Base-by-base conservation (phyloP, 2,888 invertebrate species). In the Drosophila paucipuncta region DNA sequence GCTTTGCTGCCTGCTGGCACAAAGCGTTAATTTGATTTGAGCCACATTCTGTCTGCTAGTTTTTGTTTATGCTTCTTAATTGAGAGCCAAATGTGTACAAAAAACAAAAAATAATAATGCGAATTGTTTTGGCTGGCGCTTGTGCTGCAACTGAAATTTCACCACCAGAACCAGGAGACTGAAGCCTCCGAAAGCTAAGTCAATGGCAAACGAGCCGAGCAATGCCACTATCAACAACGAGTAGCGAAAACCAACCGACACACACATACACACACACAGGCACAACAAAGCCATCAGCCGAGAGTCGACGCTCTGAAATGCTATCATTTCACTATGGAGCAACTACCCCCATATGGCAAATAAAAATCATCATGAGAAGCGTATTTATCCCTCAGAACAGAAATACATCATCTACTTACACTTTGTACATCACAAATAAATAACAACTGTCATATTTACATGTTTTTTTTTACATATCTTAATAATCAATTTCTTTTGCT, bases 181-280 rank as follows among this genome's bases (percentile, higher is more conserved):
- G 57, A 60, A 63, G 80, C 68, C 72, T 65, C 66, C 73, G 80
- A 68, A 75, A 86, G 82, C 82, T 64, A 85, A 80, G 59, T 78
- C 37, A 72, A 52, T 65, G 41, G 64, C 76, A 49, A 50, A 11
- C 76, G 59, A 67, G 62, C 81, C 81, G 78, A 79, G 60, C 77
- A 80, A 72, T 80, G 80, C 68, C 72, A 80, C 78, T 76, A 80
- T 72, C 77, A 80, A 75, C 74, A 63, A 63, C 78, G 65, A 80
- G 68, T 68, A 52, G 62, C 58, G 25, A 33, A 49, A 55, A 60
- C 39, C 39, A 47, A 68, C 57, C 39, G 30, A 58, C 33, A 53
- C 66, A 63, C 57, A 37, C 59, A 54, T 41, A 39, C 35, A 64
- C 53, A 66, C 60, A 39, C 31, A 33, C 37, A 39, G 31, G 28